These are phyloP conservation scores for Therioaphis trifolii DNA, from an alignment of 2,888 invertebrate species.

Conservation along the genomic window DNA sequence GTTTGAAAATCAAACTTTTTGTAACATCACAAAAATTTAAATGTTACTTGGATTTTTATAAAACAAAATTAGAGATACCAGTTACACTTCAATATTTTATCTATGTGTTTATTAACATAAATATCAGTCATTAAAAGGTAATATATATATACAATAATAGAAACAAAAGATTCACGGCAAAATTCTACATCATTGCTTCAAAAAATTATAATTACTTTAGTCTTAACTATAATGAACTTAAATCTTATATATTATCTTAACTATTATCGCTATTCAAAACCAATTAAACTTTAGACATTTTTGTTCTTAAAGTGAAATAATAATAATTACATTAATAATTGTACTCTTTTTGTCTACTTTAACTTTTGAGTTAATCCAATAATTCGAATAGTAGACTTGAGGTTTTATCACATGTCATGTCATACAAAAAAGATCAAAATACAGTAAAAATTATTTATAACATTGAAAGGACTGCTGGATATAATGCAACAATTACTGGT, in stretches of 20 bases:
- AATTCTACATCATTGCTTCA: conserved; percentile 13
- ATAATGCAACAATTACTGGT: too few species aligned
- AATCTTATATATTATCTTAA: background rate
- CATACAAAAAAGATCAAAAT: conserved; percentile 10
- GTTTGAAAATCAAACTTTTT: too few species aligned
- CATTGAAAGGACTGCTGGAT: too few species aligned
- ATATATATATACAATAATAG: conserved; percentile 27
- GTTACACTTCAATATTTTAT: conserved; percentile 12
- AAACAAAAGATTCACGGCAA: conserved; percentile 2
- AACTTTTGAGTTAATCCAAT: conserved; percentile 28
- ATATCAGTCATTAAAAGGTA: conserved; percentile 38
- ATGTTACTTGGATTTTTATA: too few species aligned
- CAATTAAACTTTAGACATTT: background rate
- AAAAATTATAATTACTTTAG: conserved; percentile 22
- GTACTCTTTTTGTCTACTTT: conserved; percentile 18
- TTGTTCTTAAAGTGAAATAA: background rate
- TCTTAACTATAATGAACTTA: conserved; percentile 13
- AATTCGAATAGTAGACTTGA: conserved; percentile 32
- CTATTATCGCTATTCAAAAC: conserved; percentile 20
- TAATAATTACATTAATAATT: conserved; percentile 17
- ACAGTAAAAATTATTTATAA: background rate
- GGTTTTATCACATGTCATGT: conserved; percentile 35
- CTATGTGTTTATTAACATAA: conserved; percentile 28
- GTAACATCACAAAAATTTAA: too few species aligned
- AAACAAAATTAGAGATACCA: background rate